These are phyloP conservation scores for Ibidorhyncha struthersii DNA, from an alignment of 2,113 vertebrate species.

Conservation along the genomic window DNA sequence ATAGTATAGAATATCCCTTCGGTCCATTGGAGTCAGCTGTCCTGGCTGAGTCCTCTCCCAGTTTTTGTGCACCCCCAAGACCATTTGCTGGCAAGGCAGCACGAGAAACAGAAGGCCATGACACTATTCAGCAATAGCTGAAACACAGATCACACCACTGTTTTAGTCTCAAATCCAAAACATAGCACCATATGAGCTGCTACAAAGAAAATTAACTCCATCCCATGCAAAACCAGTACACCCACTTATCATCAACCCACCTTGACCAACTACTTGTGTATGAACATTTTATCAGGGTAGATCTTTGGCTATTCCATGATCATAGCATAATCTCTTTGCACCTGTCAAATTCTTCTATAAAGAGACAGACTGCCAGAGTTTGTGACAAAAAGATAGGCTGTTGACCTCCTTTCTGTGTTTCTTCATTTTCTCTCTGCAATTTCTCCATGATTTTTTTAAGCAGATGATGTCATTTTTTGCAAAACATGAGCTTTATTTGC, in stretches of 20 bases:
- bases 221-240: neutral
- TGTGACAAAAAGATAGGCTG: neutral
- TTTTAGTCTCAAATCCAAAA: neutral
- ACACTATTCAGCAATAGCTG: neutral
- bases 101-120: neutral
- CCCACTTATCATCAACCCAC: neutral
- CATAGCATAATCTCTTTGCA: neutral
- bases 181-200: too few relatives aligned
- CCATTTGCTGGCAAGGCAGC: accelerated
- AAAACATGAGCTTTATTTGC: neutral
- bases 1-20: neutral
- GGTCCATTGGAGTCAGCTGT: neutral
- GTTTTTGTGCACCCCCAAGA: neutral
- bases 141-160: neutral
- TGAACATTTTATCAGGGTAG: neutral
- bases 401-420: neutral
- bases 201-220: neutral
- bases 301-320: neutral
- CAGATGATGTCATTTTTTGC: neutral
- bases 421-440: neutral
- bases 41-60: neutral
- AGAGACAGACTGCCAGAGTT: neutral
- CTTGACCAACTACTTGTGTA: neutral
- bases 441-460: neutral
- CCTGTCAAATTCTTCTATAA: neutral